Conservation (phyloP, 2,113 vertebrate species). For the Oncorhynchus gorbuscha region DNA sequence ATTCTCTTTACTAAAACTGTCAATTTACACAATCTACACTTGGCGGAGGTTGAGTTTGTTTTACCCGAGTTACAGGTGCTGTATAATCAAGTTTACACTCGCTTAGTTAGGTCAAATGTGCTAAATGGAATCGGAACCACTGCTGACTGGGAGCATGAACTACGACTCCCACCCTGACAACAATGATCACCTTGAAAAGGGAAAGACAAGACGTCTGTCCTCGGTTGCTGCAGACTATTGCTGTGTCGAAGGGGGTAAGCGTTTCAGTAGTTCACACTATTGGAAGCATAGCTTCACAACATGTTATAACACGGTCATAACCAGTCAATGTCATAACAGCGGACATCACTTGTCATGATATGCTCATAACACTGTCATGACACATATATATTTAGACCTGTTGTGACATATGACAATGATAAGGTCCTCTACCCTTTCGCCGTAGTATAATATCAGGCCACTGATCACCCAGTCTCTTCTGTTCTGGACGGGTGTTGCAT, state of each 20-base stretch:
- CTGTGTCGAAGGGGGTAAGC: conserved; percentile 50
- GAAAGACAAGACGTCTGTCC: conserved; percentile 33
- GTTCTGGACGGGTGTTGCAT: too few species aligned
- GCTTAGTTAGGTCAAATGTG: background rate
- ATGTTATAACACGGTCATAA: too few species aligned
- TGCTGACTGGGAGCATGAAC: conserved; percentile 48
- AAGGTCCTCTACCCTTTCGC: too few species aligned
- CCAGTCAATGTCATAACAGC: too few species aligned
- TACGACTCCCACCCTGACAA: conserved; percentile 43
- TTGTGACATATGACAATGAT: too few species aligned
- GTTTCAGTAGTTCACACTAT: background rate
- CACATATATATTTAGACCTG: too few species aligned
- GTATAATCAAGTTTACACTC: background rate
- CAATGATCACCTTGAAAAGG: background rate
- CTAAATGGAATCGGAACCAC: conserved; percentile 67
- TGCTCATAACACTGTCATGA: too few species aligned
- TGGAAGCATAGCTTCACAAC: too few species aligned
- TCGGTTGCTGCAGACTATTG: conserved; percentile 21
- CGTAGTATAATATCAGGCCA: too few species aligned
- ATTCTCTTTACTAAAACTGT: background rate
- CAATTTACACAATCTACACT: too few species aligned
- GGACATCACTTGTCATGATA: too few species aligned
- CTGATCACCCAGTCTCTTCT: too few species aligned
- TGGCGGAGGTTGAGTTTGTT: background rate
- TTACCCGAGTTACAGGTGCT: background rate